Evolutionary conservation across 2,113 vertebrate species (phyloP).

Genomic region (Rhea americana): DNA sequence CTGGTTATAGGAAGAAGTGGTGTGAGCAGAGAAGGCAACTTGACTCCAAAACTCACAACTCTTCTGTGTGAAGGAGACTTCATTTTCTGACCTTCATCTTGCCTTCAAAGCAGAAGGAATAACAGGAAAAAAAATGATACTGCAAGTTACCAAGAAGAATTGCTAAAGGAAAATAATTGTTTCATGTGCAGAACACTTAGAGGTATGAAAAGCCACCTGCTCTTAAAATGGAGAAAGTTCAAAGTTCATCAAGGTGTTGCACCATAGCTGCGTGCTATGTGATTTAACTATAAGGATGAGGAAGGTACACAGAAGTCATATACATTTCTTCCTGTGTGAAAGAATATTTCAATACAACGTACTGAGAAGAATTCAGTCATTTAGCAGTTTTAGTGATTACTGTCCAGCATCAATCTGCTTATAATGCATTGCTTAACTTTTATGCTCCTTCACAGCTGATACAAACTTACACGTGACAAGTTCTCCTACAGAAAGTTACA

Average conservation of each 20-base stretch:
- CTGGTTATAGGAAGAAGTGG: not conserved
- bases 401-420: rapidly evolving
- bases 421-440: not conserved
- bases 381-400: not conserved
- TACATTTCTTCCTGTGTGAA: not conserved
- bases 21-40: not conserved
- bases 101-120: not conserved
- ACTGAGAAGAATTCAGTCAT: not conserved
- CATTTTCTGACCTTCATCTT: not conserved
- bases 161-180: not conserved
- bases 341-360: not conserved
- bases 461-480: not conserved
- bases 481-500: not conserved
- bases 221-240: not conserved
- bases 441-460: not conserved
- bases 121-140: not conserved
- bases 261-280: no score
- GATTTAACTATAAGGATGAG: not conserved
- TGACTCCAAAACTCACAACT: not conserved
- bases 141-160: not conserved
- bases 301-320: not conserved
- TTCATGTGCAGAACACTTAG: not conserved
- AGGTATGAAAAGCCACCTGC: not conserved
- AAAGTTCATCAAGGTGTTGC: not conserved
- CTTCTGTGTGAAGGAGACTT: not conserved